Evolutionary conservation across 2,797 vertebrate species (phyloP).

Genomic region (Enteromius mattozi): DNA sequence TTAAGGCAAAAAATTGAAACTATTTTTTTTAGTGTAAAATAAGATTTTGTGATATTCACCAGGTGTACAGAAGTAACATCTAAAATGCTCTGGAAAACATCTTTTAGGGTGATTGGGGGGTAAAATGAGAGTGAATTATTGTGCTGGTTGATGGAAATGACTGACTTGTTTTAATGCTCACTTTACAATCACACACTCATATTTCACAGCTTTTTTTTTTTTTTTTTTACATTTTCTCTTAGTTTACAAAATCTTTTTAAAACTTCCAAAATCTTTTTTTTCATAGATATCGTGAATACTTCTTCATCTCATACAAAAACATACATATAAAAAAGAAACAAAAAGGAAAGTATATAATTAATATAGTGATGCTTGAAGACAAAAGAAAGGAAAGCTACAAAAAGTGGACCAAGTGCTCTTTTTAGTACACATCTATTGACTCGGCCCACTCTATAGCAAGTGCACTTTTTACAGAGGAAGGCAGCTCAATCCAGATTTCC

Average conservation of each 20-base stretch:
- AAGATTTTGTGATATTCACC: not conserved
- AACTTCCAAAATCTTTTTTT: constrained; percentile 45
- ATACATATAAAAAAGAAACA: constrained; percentile 63
- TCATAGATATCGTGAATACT: constrained; percentile 37
- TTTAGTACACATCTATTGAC: constrained; percentile 65
- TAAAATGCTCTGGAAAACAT: constrained; percentile 8
- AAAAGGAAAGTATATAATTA: constrained; percentile 64
- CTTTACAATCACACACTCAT: constrained; percentile 23
- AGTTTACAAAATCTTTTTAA: constrained; percentile 40
- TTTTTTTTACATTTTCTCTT: constrained; percentile 24
- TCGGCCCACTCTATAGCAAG: constrained; percentile 60
- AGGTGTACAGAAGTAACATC: constrained; percentile 35
- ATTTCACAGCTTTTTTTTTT: constrained; percentile 52
- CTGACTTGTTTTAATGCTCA: constrained; percentile 17
- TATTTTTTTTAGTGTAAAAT: constrained; percentile 19
- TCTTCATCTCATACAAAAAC: constrained; percentile 67
- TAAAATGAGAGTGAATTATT: constrained; percentile 11
- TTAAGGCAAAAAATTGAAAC: constrained; percentile 8
- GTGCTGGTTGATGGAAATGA: constrained; percentile 19
- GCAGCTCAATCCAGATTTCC: constrained; percentile 68
- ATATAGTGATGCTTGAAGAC: constrained; percentile 63
- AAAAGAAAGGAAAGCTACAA: constrained; percentile 54
- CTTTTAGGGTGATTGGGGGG: constrained; percentile 35
- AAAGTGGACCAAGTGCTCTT: constrained; percentile 46
- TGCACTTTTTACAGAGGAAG: constrained; percentile 63